phyloP scores from a whole-genome alignment of 1,140 invertebrate genomes.

The Brachionus koreanus region DNA sequence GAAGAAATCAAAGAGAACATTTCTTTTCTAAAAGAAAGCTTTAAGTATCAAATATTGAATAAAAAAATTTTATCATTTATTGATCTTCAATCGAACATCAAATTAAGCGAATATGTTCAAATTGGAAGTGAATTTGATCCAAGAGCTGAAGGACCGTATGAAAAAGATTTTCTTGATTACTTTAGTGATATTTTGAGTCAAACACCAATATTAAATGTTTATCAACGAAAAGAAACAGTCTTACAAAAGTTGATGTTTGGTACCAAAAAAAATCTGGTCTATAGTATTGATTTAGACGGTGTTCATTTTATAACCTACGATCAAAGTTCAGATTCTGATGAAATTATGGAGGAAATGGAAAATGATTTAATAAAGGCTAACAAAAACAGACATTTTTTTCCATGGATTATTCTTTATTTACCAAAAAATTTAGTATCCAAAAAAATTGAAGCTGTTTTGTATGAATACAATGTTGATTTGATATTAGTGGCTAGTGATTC shows the following conservation, averaged over 20 bases:
- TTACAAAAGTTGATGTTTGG: not conserved
- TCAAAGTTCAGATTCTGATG: not conserved
- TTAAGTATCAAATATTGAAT: not conserved
- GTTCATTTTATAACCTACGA: conserved; percentile 1
- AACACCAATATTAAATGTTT: not conserved
- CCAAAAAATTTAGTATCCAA: not conserved
- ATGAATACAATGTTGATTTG: conserved; percentile 29
- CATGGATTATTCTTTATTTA: conserved; percentile 14
- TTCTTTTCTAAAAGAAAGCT: not conserved
- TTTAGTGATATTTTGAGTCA: conserved; percentile 21
- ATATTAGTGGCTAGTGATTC: not conserved
- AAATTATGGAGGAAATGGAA: not conserved
- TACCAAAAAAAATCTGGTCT: not conserved
- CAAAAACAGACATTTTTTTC: not conserved
- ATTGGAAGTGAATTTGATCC: not conserved
- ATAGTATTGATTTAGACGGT: conserved; percentile 6
- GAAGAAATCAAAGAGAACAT: not conserved
- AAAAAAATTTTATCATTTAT: conserved; percentile 11
- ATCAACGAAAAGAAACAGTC: not conserved
- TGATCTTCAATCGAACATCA: not conserved
- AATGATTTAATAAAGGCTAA: conserved; percentile 9
- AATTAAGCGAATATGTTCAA: not conserved
- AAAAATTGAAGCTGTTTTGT: not conserved
- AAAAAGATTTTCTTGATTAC: conserved; percentile 25
- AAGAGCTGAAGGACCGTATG: not conserved